Evolutionary conservation across 2,797 vertebrate genomes (phyloP).

Genomic region (Phoxinus dragarum): DNA sequence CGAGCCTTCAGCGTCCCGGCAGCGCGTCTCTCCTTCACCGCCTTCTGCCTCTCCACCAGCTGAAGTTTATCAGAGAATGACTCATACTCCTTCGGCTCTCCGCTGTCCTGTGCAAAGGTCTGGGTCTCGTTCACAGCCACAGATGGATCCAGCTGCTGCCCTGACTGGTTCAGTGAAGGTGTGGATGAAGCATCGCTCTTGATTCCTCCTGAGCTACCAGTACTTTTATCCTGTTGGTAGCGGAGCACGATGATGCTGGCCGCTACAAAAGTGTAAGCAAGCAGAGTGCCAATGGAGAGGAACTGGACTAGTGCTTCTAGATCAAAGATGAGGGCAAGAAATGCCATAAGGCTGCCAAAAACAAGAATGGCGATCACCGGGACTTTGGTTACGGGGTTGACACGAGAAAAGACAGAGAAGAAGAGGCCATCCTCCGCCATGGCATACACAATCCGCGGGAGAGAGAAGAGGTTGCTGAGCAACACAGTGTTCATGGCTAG

Average conservation of each 20-base stretch:
- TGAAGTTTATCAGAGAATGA: conserved; percentile 94
- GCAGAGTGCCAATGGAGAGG: conserved; percentile 92
- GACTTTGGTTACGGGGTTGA: conserved; percentile 92
- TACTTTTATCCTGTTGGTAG: conserved; percentile 83
- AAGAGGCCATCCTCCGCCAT: conserved; percentile 96
- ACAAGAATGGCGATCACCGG: conserved; percentile 89
- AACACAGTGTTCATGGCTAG: conserved; percentile 96
- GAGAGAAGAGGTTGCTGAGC: conserved; percentile 94
- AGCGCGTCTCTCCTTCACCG: conserved; percentile 71
- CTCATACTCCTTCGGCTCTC: conserved; percentile 87
- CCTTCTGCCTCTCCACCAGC: conserved; percentile 82
- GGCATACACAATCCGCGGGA: conserved; percentile 94
- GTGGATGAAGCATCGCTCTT: conserved; percentile 47
- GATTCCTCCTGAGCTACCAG: conserved; percentile 58
- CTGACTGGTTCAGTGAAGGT: conserved; percentile 35
- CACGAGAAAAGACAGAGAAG: conserved; percentile 87
- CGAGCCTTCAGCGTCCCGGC: conserved; percentile 82
- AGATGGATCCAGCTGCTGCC: conserved; percentile 38
- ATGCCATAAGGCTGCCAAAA: conserved; percentile 88
- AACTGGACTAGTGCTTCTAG: conserved; percentile 95
- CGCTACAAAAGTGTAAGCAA: conserved; percentile 95
- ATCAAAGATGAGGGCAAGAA: conserved; percentile 89
- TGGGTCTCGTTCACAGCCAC: conserved; percentile 71
- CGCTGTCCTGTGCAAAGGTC: conserved; percentile 68
- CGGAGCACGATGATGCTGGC: conserved; percentile 91